Base-by-base conservation (phyloP, 2,113 vertebrate species). In the Eulacestoma nigropectus region DNA sequence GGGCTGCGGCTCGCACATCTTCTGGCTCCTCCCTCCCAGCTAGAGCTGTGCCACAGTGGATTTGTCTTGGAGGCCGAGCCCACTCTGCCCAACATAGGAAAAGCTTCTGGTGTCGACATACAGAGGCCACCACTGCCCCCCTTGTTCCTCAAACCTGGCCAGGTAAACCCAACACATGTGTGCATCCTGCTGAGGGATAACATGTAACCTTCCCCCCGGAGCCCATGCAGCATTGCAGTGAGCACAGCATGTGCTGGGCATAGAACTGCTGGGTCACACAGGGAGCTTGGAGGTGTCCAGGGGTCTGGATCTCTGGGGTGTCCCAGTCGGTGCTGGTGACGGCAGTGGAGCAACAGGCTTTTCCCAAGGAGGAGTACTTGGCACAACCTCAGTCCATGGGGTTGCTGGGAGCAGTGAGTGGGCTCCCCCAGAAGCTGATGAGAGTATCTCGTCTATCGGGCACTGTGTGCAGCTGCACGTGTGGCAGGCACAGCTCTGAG, bases 401-500 rank as follows among this genome's bases (percentile, higher is more conserved):
- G 29, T 0, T 1, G 8, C 26, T 4, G 19, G 35, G 41, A 80
- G n/a, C 39, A 10, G 47, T 1, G 5, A 30, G 46, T 2, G 37
- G 12, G 35, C 19, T 52, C 11, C 20, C 25, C 13, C 10, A 18
- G 12, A 22, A 46, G 12, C 35, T 46, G 39, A 22, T 65, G n/a
- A 22, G 30, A 41, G 29, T 15, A 11, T 13, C 22, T 15, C 0
- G 0, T 10, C 44, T 12, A 8, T 8, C 0, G 2, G 57, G 35
- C 41, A 44, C 21, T 0, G 0, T 12, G 11, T 23, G 33, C 33
- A 55, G 23, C 32, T 25, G 14, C 35, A 12, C 0, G 0, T 4
- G 27, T 23, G 68, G 17, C 3, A 9, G 30, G 33, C 1, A 4
- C 30, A 10, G 15, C n/a, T 47, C 69, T 41, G 68, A 47, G 56